Conservation (phyloP, 2,797 vertebrate species). For the Poeciliopsis turneri region DNA sequence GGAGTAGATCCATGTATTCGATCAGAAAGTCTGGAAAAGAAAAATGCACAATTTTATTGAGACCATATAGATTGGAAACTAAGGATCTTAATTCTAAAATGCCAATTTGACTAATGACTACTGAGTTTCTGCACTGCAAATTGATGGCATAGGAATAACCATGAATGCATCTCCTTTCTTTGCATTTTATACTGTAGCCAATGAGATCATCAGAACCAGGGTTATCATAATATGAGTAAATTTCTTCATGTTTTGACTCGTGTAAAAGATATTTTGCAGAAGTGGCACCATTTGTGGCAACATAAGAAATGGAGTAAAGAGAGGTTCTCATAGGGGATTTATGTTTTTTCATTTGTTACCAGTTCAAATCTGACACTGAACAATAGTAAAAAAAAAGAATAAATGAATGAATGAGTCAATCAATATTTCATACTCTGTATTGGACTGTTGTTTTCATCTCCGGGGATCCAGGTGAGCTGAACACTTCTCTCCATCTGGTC, state of each 20-base stretch:
- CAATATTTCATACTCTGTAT: constrained; percentile 82
- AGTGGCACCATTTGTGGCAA: neutral
- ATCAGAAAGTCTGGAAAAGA: constrained; percentile 84
- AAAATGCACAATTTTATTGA: neutral
- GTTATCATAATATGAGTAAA: neutral
- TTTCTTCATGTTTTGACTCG: neutral
- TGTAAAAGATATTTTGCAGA: neutral
- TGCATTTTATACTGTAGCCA: neutral
- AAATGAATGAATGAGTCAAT: neutral
- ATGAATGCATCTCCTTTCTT: neutral
- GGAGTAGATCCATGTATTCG: constrained; percentile 91
- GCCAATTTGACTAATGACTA: too few species aligned
- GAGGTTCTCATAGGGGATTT: neutral
- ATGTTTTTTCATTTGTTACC: neutral
- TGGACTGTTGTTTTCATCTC: constrained; percentile 93
- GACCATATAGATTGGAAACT: neutral
- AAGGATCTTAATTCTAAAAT: neutral
- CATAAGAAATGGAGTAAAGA: neutral
- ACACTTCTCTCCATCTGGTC: constrained; percentile 88
- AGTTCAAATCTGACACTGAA: neutral
- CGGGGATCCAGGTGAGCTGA: constrained; percentile 91
- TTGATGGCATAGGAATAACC: neutral
- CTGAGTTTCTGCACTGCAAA: neutral
- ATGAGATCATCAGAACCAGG: neutral
- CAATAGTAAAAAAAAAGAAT: neutral